Percentiles rank a stretch among this genome's conserved stretches.
phyloP scores from a whole-genome alignment of 2,113 vertebrate species.

The Pungitius pungitius region DNA sequence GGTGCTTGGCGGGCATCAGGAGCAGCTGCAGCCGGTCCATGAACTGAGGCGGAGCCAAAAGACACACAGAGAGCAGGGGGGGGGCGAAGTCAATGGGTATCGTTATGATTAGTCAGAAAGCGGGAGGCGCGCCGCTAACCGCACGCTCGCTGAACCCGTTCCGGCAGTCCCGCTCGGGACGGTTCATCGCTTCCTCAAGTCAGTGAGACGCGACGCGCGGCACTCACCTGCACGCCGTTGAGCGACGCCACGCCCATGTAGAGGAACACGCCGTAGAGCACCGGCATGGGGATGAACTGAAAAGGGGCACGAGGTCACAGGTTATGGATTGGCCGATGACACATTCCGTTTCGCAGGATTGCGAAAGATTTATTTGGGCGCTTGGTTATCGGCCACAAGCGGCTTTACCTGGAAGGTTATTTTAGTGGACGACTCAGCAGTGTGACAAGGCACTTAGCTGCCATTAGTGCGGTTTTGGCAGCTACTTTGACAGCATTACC shows the following conservation, averaged over 20 bases:
- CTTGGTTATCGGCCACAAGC: too few relatives aligned
- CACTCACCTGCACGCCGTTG: slow-evolving; percentile 83
- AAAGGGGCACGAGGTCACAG: neutral
- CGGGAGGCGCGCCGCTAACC: too few relatives aligned
- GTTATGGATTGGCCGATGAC: too few relatives aligned
- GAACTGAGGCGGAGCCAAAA: slow-evolving; percentile 80
- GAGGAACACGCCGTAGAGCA: slow-evolving; percentile 83
- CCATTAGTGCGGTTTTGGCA: neutral
- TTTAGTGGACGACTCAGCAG: neutral
- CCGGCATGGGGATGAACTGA: slow-evolving; percentile 84
- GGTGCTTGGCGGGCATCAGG: slow-evolving; percentile 97
- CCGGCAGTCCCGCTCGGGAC: too few relatives aligned
- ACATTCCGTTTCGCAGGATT: too few relatives aligned
- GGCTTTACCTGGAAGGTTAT: slow-evolving; percentile 45
- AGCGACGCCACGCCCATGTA: slow-evolving; percentile 85
- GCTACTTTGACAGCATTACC: neutral
- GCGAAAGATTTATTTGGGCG: too few relatives aligned
- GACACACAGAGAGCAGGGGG: neutral
- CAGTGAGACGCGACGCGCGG: neutral
- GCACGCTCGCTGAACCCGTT: too few relatives aligned
- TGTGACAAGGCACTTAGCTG: neutral
- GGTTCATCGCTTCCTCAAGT: neutral
- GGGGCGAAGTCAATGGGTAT: too few relatives aligned
- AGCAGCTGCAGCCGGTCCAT: slow-evolving; percentile 97
- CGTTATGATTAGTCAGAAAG: too few relatives aligned